Percentiles rank a stretch among this genome's conserved stretches.
Conservation (phyloP, 2,797 vertebrate species). For the Hapalemur alaotrensis region DNA sequence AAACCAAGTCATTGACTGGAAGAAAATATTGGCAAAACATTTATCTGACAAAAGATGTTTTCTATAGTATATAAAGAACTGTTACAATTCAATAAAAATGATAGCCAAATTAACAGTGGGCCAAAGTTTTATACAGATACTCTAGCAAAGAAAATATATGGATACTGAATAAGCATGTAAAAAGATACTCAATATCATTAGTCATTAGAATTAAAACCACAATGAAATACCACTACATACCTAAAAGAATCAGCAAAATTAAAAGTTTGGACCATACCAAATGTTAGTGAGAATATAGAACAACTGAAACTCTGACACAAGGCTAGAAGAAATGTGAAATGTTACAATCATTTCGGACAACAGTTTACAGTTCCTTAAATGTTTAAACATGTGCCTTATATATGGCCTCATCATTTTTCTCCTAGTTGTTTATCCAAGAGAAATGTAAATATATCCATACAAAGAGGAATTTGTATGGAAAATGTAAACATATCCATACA, state of each 20-base stretch:
- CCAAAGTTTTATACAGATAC: background rate
- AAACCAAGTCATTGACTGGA: background rate
- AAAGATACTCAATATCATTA: background rate
- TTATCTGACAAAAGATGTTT: background rate
- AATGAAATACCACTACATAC: background rate
- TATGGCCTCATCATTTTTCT: background rate
- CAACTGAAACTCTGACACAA: background rate
- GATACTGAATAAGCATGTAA: background rate
- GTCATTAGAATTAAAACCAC: background rate
- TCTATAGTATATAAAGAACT: background rate
- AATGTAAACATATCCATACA: background rate
- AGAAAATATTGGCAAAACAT: background rate
- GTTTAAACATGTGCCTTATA: background rate
- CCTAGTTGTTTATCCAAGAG: background rate
- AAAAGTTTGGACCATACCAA: background rate
- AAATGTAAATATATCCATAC: background rate
- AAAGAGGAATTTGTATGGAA: background rate
- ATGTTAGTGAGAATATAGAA: background rate
- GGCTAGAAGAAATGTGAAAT: background rate
- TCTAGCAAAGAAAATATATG: background rate
- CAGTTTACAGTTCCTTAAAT: background rate
- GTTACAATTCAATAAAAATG: background rate
- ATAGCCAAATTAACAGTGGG: background rate
- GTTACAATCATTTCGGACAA: background rate
- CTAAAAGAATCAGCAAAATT: background rate